A percentile compares a stretch with the other conserved stretches of the same genome.
Evolutionary conservation across 2,888 invertebrate species (phyloP).

Genomic region (Bugulina stolonifera): DNA sequence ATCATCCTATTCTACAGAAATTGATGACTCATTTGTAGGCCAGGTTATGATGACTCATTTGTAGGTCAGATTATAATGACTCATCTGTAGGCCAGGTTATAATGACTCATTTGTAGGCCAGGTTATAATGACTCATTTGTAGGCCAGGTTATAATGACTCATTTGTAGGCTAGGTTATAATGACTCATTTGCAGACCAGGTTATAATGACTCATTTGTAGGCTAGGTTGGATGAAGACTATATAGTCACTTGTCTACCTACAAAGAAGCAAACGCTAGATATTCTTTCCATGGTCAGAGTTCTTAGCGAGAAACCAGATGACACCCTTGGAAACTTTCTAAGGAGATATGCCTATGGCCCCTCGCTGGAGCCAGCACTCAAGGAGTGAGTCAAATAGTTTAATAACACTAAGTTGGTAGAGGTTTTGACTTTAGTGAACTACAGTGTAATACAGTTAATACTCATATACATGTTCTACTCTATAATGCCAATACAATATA

Average conservation of each 20-base stretch:
- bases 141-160: not conserved
- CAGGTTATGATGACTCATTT: no score
- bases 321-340: constrained; percentile 48
- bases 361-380: constrained; percentile 34
- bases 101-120: no score
- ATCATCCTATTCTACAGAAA: no score
- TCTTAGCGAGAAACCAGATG: constrained; percentile 41
- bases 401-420: no score
- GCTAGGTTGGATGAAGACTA: constrained; percentile 41
- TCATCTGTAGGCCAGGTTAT: no score
- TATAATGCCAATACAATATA: no score
- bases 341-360: constrained; percentile 48
- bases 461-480: no score
- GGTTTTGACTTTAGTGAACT: no score
- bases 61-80: no score
- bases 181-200: constrained; percentile 30
- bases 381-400: constrained; percentile 39
- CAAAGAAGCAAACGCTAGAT: constrained; percentile 43
- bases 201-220: constrained; percentile 30
- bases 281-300: constrained; percentile 48
- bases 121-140: not conserved
- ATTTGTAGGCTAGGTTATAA: constrained; percentile 33
- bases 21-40: no score
- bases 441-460: no score
- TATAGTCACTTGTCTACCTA: constrained; percentile 40